Conservation (phyloP, 2,797 vertebrate species). For the Geotrypetes seraphini region DNA sequence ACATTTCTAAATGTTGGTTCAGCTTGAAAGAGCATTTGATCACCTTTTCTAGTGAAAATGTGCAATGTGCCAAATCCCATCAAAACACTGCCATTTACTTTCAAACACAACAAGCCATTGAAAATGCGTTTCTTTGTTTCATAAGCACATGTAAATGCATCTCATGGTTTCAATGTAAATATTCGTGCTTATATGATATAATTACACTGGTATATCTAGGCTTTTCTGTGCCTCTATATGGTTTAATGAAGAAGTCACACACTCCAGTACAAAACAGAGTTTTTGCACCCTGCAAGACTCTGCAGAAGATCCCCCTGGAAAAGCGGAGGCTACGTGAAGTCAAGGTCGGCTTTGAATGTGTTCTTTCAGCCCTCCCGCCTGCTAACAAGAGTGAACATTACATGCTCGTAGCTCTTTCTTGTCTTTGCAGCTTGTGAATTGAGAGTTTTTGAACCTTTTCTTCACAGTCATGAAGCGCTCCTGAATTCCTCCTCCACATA, state of each 20-base stretch:
- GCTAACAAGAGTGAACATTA: constrained; percentile 91
- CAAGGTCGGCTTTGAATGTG: constrained; percentile 60
- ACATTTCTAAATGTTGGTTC: constrained; percentile 9
- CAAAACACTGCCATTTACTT: no score
- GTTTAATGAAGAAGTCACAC: constrained; percentile 18
- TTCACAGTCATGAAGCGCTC: constrained; percentile 91
- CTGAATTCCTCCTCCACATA: constrained; percentile 89
- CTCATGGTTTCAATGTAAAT: constrained; percentile 25
- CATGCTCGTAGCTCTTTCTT: constrained; percentile 96
- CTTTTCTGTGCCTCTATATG: background rate
- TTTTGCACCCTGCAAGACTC: constrained; percentile 55
- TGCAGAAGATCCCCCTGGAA: constrained; percentile 51
- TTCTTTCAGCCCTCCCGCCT: constrained; percentile 19
- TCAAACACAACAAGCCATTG: constrained; percentile 3
- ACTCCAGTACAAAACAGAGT: constrained; percentile 46
- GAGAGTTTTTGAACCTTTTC: constrained; percentile 82
- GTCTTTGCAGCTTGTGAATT: constrained; percentile 93
- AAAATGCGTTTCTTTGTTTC: no score
- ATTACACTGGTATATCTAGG: no score
- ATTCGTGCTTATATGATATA: no score
- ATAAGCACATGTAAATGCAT: constrained; percentile 29
- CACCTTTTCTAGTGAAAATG: constrained; percentile 46
- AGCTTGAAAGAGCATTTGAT: no score
- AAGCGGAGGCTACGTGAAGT: constrained; percentile 53
- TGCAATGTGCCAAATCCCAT: constrained; percentile 28